Percentiles rank a stretch among this genome's conserved stretches.
phyloP scores from a whole-genome alignment of 2,113 vertebrate genomes.

The Coptodon rendalli region DNA sequence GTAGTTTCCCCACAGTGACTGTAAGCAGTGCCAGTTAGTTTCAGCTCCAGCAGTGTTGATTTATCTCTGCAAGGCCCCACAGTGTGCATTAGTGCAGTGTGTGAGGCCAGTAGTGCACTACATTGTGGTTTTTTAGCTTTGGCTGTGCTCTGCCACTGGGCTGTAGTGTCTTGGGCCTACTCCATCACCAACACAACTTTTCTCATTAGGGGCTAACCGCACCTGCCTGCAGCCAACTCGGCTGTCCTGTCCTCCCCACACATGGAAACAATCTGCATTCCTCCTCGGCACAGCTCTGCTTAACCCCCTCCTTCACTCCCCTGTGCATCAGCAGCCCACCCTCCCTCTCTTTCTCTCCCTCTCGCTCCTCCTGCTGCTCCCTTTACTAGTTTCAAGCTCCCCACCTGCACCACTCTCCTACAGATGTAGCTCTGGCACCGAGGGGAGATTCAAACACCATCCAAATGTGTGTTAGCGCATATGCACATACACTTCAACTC shows the following conservation, averaged over 20 bases:
- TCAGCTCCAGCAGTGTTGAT: constrained; percentile 59
- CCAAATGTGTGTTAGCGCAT: constrained; percentile 37
- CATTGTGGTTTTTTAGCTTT: constrained; percentile 64
- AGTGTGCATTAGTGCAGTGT: constrained; percentile 59
- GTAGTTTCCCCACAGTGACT: constrained; percentile 41
- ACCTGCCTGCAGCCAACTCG: constrained; percentile 67
- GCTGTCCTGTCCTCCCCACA: constrained; percentile 60
- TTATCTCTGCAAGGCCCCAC: constrained; percentile 56
- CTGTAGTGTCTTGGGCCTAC: constrained; percentile 65
- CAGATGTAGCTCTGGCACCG: constrained; percentile 66
- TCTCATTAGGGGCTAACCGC: constrained; percentile 73
- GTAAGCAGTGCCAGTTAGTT: constrained; percentile 47
- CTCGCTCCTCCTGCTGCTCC: constrained; percentile 48
- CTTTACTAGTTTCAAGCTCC: constrained; percentile 48
- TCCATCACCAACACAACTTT: constrained; percentile 71
- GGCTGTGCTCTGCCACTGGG: constrained; percentile 58
- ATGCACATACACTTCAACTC: constrained; percentile 21
- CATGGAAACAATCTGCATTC: constrained; percentile 74
- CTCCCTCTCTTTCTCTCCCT: not conserved
- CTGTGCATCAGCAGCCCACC: constrained; percentile 34
- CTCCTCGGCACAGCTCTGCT: constrained; percentile 40
- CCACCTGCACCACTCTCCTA: constrained; percentile 63
- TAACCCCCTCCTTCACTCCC: not conserved
- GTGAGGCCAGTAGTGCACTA: constrained; percentile 62
- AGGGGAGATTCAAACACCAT: constrained; percentile 37